phyloP scores from a whole-genome alignment of 2,797 vertebrate genomes.

The Gymnopithys bicolor region DNA sequence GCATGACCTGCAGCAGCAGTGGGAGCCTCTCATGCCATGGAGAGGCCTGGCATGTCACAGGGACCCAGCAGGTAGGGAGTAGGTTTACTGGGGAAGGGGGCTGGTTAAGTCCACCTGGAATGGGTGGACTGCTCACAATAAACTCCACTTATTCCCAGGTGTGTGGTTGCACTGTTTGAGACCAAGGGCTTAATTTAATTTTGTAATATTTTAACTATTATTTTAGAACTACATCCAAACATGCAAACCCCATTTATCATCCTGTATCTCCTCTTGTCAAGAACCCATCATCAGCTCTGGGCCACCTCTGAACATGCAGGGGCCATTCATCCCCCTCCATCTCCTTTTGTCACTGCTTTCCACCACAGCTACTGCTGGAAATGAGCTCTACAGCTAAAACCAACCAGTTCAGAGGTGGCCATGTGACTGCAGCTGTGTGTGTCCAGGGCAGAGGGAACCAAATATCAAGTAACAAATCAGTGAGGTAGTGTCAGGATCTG shows the following conservation, averaged over 20 bases:
- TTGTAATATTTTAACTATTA: background rate
- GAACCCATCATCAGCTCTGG: background rate
- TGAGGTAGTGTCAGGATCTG: background rate
- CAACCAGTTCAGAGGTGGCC: background rate
- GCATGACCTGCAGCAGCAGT: background rate
- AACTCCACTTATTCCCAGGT: background rate
- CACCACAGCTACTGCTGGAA: background rate
- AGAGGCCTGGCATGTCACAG: background rate
- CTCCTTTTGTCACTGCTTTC: background rate
- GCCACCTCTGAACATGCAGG: background rate
- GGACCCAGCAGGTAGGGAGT: background rate
- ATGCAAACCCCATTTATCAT: background rate
- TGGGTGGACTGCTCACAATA: fast-evolving
- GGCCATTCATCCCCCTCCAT: background rate
- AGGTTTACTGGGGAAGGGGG: background rate
- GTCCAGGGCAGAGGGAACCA: background rate
- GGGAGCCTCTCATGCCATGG: background rate
- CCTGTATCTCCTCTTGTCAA: background rate
- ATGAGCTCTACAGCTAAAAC: background rate
- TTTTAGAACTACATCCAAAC: background rate
- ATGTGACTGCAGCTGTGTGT: background rate
- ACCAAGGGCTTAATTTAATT: background rate
- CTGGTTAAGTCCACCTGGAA: background rate
- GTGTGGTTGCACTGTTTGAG: background rate
- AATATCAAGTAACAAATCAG: background rate